These are phyloP conservation scores for Numenius phaeopus DNA, from an alignment of 2,797 vertebrate species.

Conservation along the genomic window DNA sequence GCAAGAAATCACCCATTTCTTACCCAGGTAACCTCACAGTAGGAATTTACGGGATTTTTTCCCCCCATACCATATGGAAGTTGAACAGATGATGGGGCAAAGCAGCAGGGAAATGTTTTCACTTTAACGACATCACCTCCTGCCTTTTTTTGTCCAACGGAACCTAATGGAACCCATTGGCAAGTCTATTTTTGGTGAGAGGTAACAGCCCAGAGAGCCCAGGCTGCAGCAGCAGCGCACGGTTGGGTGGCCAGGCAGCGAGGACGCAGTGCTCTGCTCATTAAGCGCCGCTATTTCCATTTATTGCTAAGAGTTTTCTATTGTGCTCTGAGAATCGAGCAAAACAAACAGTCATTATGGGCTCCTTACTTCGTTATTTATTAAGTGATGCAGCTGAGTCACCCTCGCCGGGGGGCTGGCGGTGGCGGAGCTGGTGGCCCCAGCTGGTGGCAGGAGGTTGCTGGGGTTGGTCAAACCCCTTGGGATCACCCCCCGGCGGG, in stretches of 20 bases:
- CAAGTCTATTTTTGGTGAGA: background rate
- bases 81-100: background rate
- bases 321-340: background rate
- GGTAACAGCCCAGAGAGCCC: background rate
- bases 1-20: background rate
- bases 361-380: background rate
- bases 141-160: background rate
- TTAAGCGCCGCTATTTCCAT: background rate
- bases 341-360: background rate
- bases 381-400: background rate
- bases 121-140: background rate
- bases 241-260: background rate
- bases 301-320: background rate
- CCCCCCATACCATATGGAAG: background rate
- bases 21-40: background rate
- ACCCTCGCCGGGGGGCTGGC: background rate
- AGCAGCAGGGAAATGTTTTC: background rate
- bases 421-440: background rate
- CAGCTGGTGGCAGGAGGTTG: background rate
- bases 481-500: accelerated
- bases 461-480: no score
- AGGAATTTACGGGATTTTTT: background rate
- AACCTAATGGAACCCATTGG: background rate
- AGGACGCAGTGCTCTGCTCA: accelerated
- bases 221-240: background rate